These are phyloP conservation scores for Mesorhabditis sp. DNA, from an alignment of 2,888 invertebrate genomes.

Conservation along the genomic window DNA sequence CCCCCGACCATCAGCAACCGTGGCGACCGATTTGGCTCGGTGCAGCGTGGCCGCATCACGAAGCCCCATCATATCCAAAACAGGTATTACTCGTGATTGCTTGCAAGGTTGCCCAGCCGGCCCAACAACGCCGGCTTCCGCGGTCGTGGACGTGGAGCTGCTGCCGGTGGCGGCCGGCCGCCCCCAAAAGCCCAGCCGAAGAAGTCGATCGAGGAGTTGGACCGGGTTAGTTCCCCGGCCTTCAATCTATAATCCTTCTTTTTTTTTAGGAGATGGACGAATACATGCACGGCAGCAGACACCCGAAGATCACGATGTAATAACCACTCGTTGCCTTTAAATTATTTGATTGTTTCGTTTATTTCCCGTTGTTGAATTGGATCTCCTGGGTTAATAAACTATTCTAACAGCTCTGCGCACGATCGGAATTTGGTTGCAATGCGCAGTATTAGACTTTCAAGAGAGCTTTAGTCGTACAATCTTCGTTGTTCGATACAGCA, in stretches of 20 bases:
- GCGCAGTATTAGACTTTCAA: too few species aligned
- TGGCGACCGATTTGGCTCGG: background rate
- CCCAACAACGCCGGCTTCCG: background rate
- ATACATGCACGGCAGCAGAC: background rate
- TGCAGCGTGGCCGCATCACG: background rate
- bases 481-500: too few species aligned
- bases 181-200: background rate
- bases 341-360: background rate
- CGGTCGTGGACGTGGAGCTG: background rate
- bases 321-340: background rate
- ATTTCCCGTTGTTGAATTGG: background rate
- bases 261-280: conserved; percentile 2
- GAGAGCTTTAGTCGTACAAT: too few species aligned
- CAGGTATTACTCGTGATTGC: background rate
- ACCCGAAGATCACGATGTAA: conserved; percentile 2
- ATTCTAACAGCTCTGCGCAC: too few species aligned
- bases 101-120: too few species aligned
- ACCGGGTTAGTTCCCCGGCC: background rate
- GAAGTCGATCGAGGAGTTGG: background rate
- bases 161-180: background rate
- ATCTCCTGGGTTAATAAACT: too few species aligned
- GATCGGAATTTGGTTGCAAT: too few species aligned
- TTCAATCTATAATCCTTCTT: background rate
- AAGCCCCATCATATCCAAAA: background rate
- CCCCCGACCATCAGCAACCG: background rate